Evolutionary conservation across 2,113 vertebrate species (phyloP).

Genomic region (Hypanus sabinus): DNA sequence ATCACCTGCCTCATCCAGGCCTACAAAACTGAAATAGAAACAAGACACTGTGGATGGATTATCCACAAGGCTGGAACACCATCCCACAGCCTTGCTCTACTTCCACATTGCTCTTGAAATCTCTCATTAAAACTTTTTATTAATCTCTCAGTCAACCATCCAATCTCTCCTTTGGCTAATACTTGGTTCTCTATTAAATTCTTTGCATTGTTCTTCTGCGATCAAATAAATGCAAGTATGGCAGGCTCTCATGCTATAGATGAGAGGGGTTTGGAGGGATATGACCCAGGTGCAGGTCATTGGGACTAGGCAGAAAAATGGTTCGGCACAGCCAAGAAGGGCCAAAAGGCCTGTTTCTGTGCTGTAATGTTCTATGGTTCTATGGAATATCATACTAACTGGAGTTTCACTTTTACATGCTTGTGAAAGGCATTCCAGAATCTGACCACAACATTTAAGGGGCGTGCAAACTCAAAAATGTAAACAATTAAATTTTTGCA

Average conservation of each 20-base stretch:
- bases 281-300: too few species aligned
- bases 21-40: too few species aligned
- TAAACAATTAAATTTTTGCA: not conserved
- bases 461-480: not conserved
- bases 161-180: not conserved
- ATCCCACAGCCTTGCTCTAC: not conserved
- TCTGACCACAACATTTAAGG: slow-evolving; percentile 15
- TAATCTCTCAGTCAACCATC: not conserved
- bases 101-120: not conserved
- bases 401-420: not conserved
- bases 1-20: too few species aligned
- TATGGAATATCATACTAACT: not conserved
- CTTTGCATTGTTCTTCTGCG: not conserved
- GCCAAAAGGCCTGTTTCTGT: too few species aligned
- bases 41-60: too few species aligned
- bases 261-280: too few species aligned
- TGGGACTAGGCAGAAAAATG: too few species aligned
- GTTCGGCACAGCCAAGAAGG: too few species aligned
- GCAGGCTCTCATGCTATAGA: not conserved
- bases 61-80: not conserved
- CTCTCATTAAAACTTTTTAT: not conserved
- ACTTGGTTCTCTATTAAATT: not conserved
- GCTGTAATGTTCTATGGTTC: too few species aligned
- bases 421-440: not conserved
- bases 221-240: not conserved